Evolutionary conservation across 2,888 invertebrate genomes (phyloP).

Genomic region (Acrocyrtus sp.): DNA sequence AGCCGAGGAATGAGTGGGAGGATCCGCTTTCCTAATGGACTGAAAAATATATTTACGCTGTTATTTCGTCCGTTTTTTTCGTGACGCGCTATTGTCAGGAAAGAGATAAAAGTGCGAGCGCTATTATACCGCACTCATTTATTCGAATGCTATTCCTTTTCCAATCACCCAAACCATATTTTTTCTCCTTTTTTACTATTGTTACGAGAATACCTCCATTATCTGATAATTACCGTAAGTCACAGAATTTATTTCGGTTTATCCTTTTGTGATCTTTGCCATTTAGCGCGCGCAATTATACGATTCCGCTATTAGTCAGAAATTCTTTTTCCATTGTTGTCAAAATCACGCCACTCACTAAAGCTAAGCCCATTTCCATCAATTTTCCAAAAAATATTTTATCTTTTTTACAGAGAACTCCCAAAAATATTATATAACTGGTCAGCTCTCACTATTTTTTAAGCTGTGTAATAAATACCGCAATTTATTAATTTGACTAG

Average conservation of each 20-base stretch:
- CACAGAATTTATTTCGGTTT: not conserved
- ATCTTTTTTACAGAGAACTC: too few species aligned
- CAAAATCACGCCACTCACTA: conserved; percentile 39
- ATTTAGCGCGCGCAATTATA: not conserved
- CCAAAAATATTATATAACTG: too few species aligned
- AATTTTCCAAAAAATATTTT: too few species aligned
- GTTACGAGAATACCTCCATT: not conserved
- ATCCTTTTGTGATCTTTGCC: not conserved
- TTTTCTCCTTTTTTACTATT: not conserved
- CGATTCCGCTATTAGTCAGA: not conserved
- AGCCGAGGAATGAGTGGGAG: conserved; percentile 30
- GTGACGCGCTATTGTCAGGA: not conserved
- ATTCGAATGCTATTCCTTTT: not conserved
- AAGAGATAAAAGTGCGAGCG: not conserved
- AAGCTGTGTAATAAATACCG: too few species aligned
- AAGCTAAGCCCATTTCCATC: too few species aligned
- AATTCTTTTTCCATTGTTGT: conserved; percentile 15
- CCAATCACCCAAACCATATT: not conserved
- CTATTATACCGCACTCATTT: not conserved
- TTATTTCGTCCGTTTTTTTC: not conserved
- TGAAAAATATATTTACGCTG: conserved; percentile 15
- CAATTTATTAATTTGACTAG: too few species aligned
- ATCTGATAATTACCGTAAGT: not conserved
- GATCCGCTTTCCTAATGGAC: conserved; percentile 27
- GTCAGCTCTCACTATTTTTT: too few species aligned